Base-by-base conservation (phyloP, 2,888 invertebrate species). In the Drosophila setosimentum region DNA sequence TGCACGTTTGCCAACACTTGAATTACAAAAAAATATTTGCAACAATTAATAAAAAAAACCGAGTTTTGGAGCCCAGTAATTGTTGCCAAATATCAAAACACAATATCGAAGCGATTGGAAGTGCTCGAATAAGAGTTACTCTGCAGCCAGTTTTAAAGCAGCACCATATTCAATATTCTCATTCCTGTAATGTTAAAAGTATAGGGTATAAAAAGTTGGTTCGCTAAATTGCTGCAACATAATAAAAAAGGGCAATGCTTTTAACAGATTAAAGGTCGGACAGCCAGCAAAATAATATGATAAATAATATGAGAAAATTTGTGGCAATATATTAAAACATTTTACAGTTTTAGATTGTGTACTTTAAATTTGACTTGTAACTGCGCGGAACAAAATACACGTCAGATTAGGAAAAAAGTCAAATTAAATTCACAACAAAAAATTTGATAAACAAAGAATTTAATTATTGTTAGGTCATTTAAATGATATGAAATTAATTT, bases 1-100 rank as follows among this genome's bases (percentile, higher is more conserved):
- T 88, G 87, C 74, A 76, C 74, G 80, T 78, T 70, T 75, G 81
- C 76, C 82, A 87, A 80, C 80, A 83, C 83, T 73, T 61, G 74
- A 80, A 73, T 73, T 78, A 63, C 75, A 77, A 79, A 89, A 80
- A 76, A 76, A 84, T 80, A 76, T 81, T 86, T 81, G 68, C 73
- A 72, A 64, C 82, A 79, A 80, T 83, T 77, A 67, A 73, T 61
- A 61, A 68, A 80, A 70, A 65, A 37, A 32, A 8, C 1, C 13
- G 10, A 54, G 27, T 21, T 32, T 11, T 33, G 16, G 16, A 35
- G 35, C 3, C 11, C 10, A 11, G 21, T 21, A 33, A 53, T 33
- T 33, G 5, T 11, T 18, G 21, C 3, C 24, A 24, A 16, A 54
- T 54, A 24, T 16, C 8, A 16, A 24, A 16, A 16, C 24, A 24